phyloP scores from a whole-genome alignment of 2,113 vertebrate genomes.

The Mandrillus leucophaeus region DNA sequence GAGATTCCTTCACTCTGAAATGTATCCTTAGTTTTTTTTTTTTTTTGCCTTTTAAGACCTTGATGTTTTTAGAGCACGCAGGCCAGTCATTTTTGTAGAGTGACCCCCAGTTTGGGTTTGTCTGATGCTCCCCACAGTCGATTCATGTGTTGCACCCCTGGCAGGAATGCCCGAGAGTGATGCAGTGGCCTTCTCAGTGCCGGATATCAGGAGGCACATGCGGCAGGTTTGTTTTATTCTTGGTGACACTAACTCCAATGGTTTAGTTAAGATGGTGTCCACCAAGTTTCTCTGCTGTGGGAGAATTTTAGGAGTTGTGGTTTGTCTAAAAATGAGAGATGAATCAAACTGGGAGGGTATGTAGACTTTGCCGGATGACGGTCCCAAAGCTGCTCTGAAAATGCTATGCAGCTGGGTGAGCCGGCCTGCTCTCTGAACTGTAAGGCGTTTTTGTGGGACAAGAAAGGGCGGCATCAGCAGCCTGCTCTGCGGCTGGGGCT shows the following conservation, averaged over 20 bases:
- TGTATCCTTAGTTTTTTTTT: not conserved
- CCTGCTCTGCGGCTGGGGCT: not conserved
- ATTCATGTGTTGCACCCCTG: not conserved
- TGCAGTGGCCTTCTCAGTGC: not conserved
- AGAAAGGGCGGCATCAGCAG: slow-evolving; percentile 44
- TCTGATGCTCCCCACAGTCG: not conserved
- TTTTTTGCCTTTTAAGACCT: not conserved
- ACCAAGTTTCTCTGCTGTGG: not conserved
- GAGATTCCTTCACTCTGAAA: not conserved
- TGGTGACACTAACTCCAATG: not conserved
- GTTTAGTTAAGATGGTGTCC: not conserved
- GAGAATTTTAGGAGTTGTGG: not conserved
- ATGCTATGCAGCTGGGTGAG: not conserved
- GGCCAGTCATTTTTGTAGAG: not conserved
- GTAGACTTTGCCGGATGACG: not conserved
- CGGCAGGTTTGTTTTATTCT: not conserved
- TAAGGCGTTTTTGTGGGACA: not conserved
- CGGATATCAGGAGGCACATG: rapidly evolving
- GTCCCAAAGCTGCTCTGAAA: not conserved
- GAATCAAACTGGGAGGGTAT: not conserved
- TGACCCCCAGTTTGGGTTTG: not conserved
- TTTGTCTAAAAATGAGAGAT: not conserved
- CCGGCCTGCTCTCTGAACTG: not conserved
- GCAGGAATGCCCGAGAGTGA: not conserved
- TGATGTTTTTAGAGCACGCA: not conserved